Evolutionary conservation across 2,113 vertebrate species (phyloP).

Genomic region (Grammomys dolichurus): DNA sequence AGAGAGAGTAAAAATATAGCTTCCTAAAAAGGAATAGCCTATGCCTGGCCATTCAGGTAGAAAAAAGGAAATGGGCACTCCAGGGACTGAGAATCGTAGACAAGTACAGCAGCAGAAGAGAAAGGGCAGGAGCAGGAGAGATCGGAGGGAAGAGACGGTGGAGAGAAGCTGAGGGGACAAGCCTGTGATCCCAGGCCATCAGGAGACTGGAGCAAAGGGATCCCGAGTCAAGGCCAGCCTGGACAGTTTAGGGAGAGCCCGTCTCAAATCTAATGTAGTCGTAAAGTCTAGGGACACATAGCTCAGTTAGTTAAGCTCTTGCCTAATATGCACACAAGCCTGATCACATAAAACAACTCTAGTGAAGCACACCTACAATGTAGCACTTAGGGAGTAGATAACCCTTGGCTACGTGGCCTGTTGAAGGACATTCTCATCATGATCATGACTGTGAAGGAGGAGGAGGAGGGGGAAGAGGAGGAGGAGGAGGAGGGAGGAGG

Average conservation of each 20-base stretch:
- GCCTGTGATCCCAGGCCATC: too few species aligned
- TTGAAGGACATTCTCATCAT: neutral
- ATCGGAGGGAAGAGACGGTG: rapidly evolving
- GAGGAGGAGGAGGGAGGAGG: too few species aligned
- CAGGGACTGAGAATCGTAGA: neutral
- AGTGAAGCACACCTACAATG: neutral
- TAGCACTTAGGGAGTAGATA: neutral
- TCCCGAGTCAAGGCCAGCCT: neutral
- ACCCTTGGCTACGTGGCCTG: neutral
- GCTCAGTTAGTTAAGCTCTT: neutral
- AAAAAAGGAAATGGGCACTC: neutral
- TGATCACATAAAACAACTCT: neutral
- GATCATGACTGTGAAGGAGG: rapidly evolving
- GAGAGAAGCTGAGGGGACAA: neutral
- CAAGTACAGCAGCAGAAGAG: neutral
- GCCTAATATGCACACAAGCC: neutral
- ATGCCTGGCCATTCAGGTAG: neutral
- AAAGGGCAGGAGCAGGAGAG: too few species aligned
- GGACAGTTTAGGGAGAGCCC: neutral
- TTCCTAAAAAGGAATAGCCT: neutral
- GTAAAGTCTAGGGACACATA: neutral
- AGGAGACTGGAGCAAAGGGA: neutral
- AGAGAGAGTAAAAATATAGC: neutral
- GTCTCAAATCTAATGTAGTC: neutral
- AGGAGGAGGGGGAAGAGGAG: too few species aligned